Evolutionary conservation across 2,113 vertebrate species (phyloP), one percentile per base, ranked within the genome.

Genomic region (Agelaius phoeniceus): DNA sequence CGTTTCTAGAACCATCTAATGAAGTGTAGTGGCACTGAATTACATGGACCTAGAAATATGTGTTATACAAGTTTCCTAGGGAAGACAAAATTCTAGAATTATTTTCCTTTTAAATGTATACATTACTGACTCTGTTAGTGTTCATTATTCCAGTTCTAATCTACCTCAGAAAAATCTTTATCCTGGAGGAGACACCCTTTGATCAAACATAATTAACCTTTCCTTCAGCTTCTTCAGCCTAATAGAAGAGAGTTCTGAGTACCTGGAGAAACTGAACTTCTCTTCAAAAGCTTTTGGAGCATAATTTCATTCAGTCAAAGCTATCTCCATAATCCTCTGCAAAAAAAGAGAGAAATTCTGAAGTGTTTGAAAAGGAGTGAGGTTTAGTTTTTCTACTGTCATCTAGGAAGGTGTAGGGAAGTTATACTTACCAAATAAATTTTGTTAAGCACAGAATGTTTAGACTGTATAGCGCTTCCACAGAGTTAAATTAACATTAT

Each of bases 251-350:
- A 89, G 68, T 87, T 90, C 54, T 75, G 39, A 65, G 61, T 92
- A 48, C 72, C 76, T 80, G 78, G 62, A 84, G 94, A 97, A 74
- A 92, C 72, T 71, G 63, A 93, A 72, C 37, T 93, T 96, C 37
- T 87, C 84, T 97, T 97, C 86, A 93, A 95, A 97, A 95, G 62
- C 61, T 93, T 93, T 95, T 59, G 65, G 58, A 85, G 30, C 35
- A 59, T 95, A 93, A 93, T 90, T 96, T 90, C 58, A 84, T 88
- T 79, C 73, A 89, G 57, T 89, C 66, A 95, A 88, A 94, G 58
- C 72, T 57, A 54, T 76, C 59, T 96, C 86, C 39, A 59, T 84
- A 87, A 96, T 93, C 94, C 44, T 96, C 71, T 69, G 79, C 37
- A 89, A 94, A 96, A 90, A 35, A 59, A 16, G 3, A 80, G 49